A percentile compares a stretch with the other conserved stretches of the same genome.
phyloP scores from a whole-genome alignment of 1,140 invertebrate species.

The Cotesia glomerata region DNA sequence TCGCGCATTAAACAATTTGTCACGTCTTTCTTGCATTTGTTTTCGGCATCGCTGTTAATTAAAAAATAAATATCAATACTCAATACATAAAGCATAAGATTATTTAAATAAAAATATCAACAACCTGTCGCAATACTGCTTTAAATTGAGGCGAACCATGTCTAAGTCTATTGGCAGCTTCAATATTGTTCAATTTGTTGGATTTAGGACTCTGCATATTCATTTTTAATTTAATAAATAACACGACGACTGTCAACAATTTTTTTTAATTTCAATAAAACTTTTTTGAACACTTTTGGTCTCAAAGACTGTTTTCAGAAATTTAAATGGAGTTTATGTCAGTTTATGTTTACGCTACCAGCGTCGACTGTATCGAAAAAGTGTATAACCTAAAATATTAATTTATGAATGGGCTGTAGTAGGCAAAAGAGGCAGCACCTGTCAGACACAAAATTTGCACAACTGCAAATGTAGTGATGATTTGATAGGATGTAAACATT shows the following conservation, averaged over 20 bases:
- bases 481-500: too few species aligned
- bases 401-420: too few species aligned
- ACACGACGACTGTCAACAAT: slow-evolving; percentile 40
- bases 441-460: too few species aligned
- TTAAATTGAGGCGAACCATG: slow-evolving; percentile 56
- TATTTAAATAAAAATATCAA: background rate
- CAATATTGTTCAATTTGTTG: slow-evolving; percentile 22
- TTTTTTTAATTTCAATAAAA: background rate
- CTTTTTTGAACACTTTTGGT: too few species aligned
- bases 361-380: too few species aligned
- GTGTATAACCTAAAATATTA: too few species aligned
- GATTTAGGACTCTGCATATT: slow-evolving; percentile 32
- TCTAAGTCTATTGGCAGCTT: slow-evolving; percentile 49
- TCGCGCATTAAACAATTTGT: slow-evolving; percentile 47
- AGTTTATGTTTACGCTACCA: too few species aligned
- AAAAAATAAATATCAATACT: background rate
- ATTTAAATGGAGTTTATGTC: too few species aligned
- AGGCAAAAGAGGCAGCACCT: too few species aligned
- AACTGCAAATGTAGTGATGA: too few species aligned
- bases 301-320: too few species aligned
- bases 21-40: slow-evolving; percentile 52
- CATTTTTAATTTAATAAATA: slow-evolving; percentile 43
- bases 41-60: slow-evolving; percentile 51
- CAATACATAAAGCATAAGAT: background rate
- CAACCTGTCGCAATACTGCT: slow-evolving; percentile 58